Evolutionary conservation across 2,888 invertebrate species (phyloP).

Genomic region (Oligia fasciuncula): DNA sequence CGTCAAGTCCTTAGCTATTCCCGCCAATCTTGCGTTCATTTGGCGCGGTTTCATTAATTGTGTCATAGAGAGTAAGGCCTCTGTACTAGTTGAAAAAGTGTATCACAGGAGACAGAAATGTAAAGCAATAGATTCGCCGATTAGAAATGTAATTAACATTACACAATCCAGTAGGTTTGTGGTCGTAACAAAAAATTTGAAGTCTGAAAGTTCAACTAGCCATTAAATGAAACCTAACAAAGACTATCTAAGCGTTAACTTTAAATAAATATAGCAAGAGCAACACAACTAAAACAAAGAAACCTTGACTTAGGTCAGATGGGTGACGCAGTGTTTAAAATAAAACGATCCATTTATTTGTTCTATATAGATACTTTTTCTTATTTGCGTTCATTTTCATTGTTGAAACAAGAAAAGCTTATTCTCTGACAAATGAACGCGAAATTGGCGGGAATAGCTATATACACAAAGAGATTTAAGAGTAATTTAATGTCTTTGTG

Average conservation of each 20-base stretch:
- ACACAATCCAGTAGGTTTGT: neutral
- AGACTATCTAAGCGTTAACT: conserved; percentile 14
- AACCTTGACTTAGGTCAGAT: conserved; percentile 29
- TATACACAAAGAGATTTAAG: no score
- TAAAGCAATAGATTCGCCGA: neutral
- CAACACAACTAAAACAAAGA: conserved; percentile 10
- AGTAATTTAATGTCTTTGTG: no score
- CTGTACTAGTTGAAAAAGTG: neutral
- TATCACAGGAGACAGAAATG: neutral
- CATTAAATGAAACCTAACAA: conserved; percentile 16
- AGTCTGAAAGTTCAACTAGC: conserved; percentile 7
- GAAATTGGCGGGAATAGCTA: no score
- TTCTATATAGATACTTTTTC: neutral
- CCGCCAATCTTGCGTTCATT: no score
- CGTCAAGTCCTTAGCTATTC: no score
- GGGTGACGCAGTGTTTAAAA: neutral
- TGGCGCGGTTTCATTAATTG: no score
- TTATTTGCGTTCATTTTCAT: neutral
- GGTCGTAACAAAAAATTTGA: neutral
- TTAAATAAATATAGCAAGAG: neutral
- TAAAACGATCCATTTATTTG: neutral
- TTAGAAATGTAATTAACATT: neutral
- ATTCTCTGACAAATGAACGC: no score
- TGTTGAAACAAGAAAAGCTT: neutral
- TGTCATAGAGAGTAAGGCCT: no score